These are phyloP conservation scores for Sapajus apella DNA, from an alignment of 2,113 vertebrate genomes.

Conservation along the genomic window DNA sequence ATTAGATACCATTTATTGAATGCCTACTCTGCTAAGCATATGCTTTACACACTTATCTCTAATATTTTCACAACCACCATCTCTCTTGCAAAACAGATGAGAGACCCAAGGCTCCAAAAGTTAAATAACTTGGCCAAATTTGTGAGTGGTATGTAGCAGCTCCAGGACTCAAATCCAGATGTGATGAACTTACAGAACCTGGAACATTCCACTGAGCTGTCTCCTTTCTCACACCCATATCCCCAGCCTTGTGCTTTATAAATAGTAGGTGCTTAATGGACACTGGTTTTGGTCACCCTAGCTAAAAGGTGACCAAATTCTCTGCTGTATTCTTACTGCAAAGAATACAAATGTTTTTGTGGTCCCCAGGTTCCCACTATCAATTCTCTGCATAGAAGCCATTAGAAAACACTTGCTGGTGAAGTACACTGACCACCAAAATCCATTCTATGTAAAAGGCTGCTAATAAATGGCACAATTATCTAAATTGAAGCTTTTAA, in stretches of 20 bases:
- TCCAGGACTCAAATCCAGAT: neutral
- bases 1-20: neutral
- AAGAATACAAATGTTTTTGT: neutral
- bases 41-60: neutral
- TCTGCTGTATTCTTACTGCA: neutral
- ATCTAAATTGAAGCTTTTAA: neutral
- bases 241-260: neutral
- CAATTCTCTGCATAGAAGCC: neutral
- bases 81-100: neutral
- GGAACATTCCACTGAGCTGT: neutral
- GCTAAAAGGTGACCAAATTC: neutral
- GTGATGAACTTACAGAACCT: neutral
- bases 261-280: neutral
- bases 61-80: neutral
- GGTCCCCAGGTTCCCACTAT: neutral
- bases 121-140: neutral
- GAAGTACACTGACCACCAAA: neutral
- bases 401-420: neutral
- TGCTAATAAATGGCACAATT: neutral
- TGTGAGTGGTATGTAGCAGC: neutral
- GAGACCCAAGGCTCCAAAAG: neutral
- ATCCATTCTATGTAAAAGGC: neutral
- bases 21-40: neutral
- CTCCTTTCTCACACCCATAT: neutral
- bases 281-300: neutral